Evolutionary conservation across 2,797 vertebrate genomes (phyloP), one percentile per base, ranked within the genome.

Genomic region (Ataeniobius toweri): DNA sequence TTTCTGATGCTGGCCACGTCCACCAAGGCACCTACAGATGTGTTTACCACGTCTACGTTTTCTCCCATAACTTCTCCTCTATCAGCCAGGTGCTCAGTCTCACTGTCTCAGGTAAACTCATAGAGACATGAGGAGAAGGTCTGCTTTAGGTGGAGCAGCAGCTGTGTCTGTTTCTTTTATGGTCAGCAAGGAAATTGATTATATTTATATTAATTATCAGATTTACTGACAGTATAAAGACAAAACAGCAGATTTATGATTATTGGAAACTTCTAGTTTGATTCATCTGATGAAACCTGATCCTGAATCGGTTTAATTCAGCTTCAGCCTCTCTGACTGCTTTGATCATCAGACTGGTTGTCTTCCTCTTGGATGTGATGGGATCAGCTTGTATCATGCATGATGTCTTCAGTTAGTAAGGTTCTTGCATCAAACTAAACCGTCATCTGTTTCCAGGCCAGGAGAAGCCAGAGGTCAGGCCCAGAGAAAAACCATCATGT

Each of bases 271-370:
- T 48, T 48, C 9, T 48, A 48, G 46, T 12, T 48, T 10, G n/a
- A 71, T 50, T 50, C n/a, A 50, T 22, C n/a, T 70, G 16, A 48
- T 70, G 24, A 28, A 71, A 71, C 9, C 48, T 71, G 2, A 53
- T 13, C 9, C 48, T 71, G 2, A 53, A 18, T 20, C 14, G 12
- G 24, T n/a, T 48, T 3, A 3, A 41, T 44, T 58, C 51, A 39
- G 22, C 58, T 73, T 73, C 71, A 58, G 71, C 8, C 7, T 73
- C 28, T 73, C 31, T 73, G 71, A 73, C 53, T 26, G 22, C 13
- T n/a, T 41, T 73, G 51, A 73, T 73, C 71, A 56, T 73, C 51
- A 73, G 71, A 58, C 71, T n/a, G 13, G 71, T 73, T 58, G 71
- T 73, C 8, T 6, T 73, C 36, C 71, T 73, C 53, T 53, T 73